These are phyloP conservation scores for Macropis europaea DNA, from an alignment of 2,888 invertebrate species.

Conservation along the genomic window DNA sequence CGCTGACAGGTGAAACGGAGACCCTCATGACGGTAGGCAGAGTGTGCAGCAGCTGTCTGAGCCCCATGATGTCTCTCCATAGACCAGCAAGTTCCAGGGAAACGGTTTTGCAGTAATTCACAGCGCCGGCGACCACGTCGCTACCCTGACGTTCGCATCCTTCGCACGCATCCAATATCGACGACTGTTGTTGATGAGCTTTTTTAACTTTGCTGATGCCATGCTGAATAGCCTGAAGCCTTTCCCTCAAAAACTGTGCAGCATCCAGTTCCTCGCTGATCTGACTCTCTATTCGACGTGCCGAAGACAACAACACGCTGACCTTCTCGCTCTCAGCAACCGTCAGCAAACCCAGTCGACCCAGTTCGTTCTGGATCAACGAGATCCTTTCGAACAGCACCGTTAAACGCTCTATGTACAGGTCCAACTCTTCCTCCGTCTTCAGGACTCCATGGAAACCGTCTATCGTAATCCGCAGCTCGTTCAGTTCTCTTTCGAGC, in stretches of 20 bases:
- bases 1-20: slow-evolving; percentile 88
- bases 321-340: slow-evolving; percentile 89
- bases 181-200: slow-evolving; percentile 82
- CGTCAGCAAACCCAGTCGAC: slow-evolving; percentile 87
- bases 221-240: slow-evolving; percentile 86
- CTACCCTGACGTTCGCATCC: slow-evolving; percentile 87
- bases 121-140: slow-evolving; percentile 89
- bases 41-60: slow-evolving; percentile 89
- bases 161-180: slow-evolving; percentile 86
- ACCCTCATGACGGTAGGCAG: slow-evolving; percentile 88
- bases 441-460: slow-evolving; percentile 89
- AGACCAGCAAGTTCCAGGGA: slow-evolving; percentile 86
- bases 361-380: slow-evolving; percentile 89
- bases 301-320: slow-evolving; percentile 85
- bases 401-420: slow-evolving; percentile 91
- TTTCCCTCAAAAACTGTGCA: slow-evolving; percentile 87
- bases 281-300: slow-evolving; percentile 86
- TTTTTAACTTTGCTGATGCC: slow-evolving; percentile 87
- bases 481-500: slow-evolving; percentile 89
- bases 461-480: slow-evolving; percentile 86
- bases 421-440: slow-evolving; percentile 90
- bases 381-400: slow-evolving; percentile 88
- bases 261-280: slow-evolving; percentile 90
- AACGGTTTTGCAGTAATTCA: slow-evolving; percentile 86
- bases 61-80: slow-evolving; percentile 89